Percentiles rank a stretch among this genome's conserved stretches.
phyloP scores from a whole-genome alignment of 2,797 vertebrate genomes.

The Characodon lateralis region DNA sequence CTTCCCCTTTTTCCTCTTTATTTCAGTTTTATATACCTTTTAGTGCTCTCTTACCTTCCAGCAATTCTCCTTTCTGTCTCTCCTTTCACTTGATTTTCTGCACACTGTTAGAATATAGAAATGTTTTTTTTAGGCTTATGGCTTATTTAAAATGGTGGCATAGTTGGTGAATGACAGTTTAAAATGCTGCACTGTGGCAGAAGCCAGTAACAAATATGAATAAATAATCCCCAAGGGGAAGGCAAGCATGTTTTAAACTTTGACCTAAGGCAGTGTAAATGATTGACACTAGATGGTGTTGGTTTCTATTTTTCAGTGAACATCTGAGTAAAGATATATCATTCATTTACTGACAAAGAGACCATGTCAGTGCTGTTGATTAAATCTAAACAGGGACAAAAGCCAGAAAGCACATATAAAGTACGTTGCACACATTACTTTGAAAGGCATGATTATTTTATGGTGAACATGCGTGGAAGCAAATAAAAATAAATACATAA shows the following conservation, averaged over 20 bases:
- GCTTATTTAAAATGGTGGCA: constrained; percentile 49
- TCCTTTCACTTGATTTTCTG: constrained; percentile 60
- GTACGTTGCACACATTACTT: background rate
- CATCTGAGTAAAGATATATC: constrained; percentile 8
- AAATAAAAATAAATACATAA: background rate
- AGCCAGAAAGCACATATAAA: background rate
- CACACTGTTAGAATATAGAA: constrained; percentile 16
- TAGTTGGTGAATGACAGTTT: constrained; percentile 20
- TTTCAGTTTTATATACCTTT: background rate
- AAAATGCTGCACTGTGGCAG: constrained; percentile 46
- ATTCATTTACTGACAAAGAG: background rate
- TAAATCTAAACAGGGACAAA: background rate
- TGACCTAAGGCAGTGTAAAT: constrained; percentile 25
- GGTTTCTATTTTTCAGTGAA: constrained; percentile 28
- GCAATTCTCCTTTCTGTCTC: background rate
- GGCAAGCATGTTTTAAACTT: constrained; percentile 4
- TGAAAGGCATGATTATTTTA: background rate
- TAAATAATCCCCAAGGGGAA: constrained; percentile 36
- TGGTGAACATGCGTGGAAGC: background rate
- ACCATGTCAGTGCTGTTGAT: background rate
- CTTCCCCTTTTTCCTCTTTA: background rate
- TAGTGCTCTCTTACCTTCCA: background rate
- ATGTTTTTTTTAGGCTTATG: background rate
- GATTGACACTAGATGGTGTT: constrained; percentile 44
- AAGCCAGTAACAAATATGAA: constrained; percentile 32